These are phyloP conservation scores for Craniophora ligustri DNA, from an alignment of 2,888 invertebrate species.

Conservation along the genomic window DNA sequence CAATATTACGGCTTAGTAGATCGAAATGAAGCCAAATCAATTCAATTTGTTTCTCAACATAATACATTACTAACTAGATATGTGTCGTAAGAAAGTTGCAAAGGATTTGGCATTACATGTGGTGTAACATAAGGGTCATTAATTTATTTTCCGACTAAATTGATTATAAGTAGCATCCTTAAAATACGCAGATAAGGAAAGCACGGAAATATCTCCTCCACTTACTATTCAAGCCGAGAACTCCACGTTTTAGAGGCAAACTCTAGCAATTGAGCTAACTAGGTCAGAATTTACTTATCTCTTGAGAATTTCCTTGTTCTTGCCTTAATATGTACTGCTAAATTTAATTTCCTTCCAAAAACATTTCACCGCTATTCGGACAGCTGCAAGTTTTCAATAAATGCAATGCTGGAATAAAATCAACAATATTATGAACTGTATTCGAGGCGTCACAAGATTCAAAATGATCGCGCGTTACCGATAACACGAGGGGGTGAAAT, in stretches of 20 bases:
- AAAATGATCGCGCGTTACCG: constrained; percentile 52
- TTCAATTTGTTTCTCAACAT: neutral
- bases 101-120: neutral
- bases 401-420: constrained; percentile 18
- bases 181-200: constrained; percentile 49
- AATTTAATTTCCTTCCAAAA: constrained; percentile 52
- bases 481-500: constrained; percentile 66
- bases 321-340: constrained; percentile 49
- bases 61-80: neutral
- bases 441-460: constrained; percentile 33
- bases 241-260: constrained; percentile 53
- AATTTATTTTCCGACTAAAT: constrained; percentile 25
- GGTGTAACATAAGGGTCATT: constrained; percentile 11
- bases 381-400: constrained; percentile 43
- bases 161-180: constrained; percentile 35
- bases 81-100: neutral
- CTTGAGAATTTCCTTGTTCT: constrained; percentile 49
- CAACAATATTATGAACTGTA: constrained; percentile 34
- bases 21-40: constrained; percentile 21
- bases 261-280: constrained; percentile 60
- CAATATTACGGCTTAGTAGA: constrained; percentile 36
- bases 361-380: constrained; percentile 28
- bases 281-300: constrained; percentile 59
- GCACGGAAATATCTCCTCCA: constrained; percentile 45
- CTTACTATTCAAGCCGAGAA: constrained; percentile 53